Percentiles rank a stretch among this genome's conserved stretches.
These are phyloP conservation scores for Spongilla lacustris DNA, from an alignment of 37 sponge, comb jelly and placozoan genomes.

Conservation along the genomic window DNA sequence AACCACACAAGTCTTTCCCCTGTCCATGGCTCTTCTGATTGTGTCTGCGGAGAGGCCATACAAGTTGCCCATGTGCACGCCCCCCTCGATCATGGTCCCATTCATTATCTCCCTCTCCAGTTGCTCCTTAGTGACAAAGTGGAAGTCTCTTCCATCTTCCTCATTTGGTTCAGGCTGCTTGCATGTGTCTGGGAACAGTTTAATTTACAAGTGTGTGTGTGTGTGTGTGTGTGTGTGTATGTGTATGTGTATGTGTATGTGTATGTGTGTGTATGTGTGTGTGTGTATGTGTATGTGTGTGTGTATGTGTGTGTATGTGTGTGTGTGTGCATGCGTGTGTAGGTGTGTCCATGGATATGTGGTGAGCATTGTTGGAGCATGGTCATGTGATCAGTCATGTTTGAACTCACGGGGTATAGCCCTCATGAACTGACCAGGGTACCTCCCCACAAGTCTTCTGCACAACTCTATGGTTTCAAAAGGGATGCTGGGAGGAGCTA, in stretches of 20 bases:
- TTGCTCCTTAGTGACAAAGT: constrained; percentile 34
- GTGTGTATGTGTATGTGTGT: background rate
- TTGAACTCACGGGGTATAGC: background rate
- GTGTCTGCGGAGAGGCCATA: constrained; percentile 46
- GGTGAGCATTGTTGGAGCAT: background rate
- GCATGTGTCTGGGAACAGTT: constrained; percentile 63
- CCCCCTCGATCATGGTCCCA: constrained; percentile 46
- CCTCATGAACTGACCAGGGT: background rate
- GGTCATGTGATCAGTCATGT: background rate
- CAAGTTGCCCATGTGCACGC: constrained; percentile 8
- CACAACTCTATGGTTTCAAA: background rate
- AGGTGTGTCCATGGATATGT: background rate
- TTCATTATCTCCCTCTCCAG: constrained; percentile 46
- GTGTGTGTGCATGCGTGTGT: background rate
- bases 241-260: background rate
- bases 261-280: background rate
- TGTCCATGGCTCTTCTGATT: constrained; percentile 36
- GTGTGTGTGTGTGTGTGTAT: background rate
- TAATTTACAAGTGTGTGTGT: too few species aligned
- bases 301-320: background rate
- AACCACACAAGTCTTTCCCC: constrained; percentile 64
- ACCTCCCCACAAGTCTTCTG: background rate
- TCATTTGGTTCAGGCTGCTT: constrained; percentile 7
- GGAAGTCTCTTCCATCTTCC: constrained; percentile 8
- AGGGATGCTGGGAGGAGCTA: constrained; percentile 8